phyloP scores from a whole-genome alignment of 2,113 vertebrate species.

The Takifugu flavidus region DNA sequence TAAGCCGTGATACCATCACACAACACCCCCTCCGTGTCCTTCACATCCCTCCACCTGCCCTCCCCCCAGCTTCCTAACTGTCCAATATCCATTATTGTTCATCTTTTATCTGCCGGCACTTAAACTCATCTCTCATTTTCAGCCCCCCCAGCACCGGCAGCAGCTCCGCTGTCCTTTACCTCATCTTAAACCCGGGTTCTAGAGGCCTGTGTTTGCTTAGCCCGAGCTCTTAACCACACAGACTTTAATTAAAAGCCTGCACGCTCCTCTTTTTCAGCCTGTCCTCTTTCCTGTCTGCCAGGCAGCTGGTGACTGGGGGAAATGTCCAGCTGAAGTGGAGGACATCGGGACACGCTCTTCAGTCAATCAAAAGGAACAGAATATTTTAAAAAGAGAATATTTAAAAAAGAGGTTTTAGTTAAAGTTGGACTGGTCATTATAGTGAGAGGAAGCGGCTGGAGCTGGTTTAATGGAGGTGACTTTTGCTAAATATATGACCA shows the following conservation, averaged over 20 bases:
- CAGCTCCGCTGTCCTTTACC: slow-evolving; percentile 26
- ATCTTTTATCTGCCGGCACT: slow-evolving; percentile 36
- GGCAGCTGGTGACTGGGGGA: slow-evolving; percentile 44
- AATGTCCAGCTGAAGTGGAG: background rate
- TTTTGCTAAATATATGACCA: too few species aligned
- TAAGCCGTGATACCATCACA: slow-evolving; percentile 26
- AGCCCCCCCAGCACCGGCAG: slow-evolving; percentile 18
- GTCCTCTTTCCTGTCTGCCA: slow-evolving; percentile 8
- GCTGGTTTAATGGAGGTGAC: too few species aligned
- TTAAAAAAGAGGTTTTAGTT: background rate
- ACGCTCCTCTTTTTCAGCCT: slow-evolving; percentile 39
- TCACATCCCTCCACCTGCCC: slow-evolving; percentile 33
- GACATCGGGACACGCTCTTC: background rate
- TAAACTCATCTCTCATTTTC: slow-evolving; percentile 20
- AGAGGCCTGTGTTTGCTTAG: slow-evolving; percentile 68
- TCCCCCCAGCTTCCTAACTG: slow-evolving; percentile 7
- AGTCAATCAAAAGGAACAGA: too few species aligned
- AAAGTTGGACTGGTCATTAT: background rate
- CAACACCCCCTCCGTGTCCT: background rate
- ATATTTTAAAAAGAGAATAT: too few species aligned
- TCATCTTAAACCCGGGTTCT: slow-evolving; percentile 48
- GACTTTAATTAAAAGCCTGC: slow-evolving; percentile 70
- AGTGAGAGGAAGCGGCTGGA: background rate
- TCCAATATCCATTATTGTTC: slow-evolving; percentile 17
- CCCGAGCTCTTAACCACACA: slow-evolving; percentile 57